Percentiles rank a stretch among this genome's conserved stretches.
Evolutionary conservation across 1,140 invertebrate genomes (phyloP).

Genomic region (Acyrthosiphon pisum): DNA sequence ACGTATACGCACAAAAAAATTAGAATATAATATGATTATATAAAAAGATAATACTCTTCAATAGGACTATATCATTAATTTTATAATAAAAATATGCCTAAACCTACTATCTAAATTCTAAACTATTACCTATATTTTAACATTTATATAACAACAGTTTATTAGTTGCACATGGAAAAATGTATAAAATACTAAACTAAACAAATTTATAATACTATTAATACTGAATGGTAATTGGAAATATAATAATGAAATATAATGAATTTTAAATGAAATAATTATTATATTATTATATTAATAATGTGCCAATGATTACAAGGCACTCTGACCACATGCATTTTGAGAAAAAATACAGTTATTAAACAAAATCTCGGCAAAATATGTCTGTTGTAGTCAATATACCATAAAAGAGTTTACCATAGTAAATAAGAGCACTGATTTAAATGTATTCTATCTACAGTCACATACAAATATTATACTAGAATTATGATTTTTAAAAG

Average conservation of each 20-base stretch:
- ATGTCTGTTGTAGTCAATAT: background rate
- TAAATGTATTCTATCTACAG: background rate
- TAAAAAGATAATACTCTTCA: slow-evolving; percentile 8
- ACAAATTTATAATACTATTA: background rate
- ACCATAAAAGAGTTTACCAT: background rate
- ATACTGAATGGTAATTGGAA: background rate
- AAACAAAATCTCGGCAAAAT: background rate
- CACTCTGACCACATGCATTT: background rate
- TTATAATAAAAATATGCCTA: background rate
- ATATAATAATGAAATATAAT: background rate
- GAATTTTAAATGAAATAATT: background rate
- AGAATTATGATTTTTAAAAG: background rate
- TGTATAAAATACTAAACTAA: background rate
- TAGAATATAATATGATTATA: background rate
- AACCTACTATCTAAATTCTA: too few relatives aligned
- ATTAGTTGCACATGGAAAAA: background rate
- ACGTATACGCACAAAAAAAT: background rate
- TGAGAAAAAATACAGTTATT: background rate
- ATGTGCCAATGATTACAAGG: background rate
- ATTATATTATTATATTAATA: background rate
- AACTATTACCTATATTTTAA: too few relatives aligned
- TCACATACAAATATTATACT: background rate
- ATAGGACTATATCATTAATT: background rate
- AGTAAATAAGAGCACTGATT: background rate
- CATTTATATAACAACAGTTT: too few relatives aligned